A percentile compares a stretch with the other conserved stretches of the same genome.
phyloP scores from a whole-genome alignment of 2,888 invertebrate genomes.

The Macaria notata region DNA sequence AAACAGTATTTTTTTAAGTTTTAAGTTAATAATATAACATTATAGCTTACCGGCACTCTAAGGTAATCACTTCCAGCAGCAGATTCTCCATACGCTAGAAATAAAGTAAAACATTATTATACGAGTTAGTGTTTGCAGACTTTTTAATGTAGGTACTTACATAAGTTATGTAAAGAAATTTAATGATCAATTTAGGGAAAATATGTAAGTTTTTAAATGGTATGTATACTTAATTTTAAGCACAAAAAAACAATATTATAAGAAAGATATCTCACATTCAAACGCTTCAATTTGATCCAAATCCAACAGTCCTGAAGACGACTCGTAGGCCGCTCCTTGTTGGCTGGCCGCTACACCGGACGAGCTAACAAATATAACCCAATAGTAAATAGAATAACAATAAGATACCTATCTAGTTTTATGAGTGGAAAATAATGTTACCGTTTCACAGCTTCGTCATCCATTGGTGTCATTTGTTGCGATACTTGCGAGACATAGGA shows the following conservation, averaged over 20 bases:
- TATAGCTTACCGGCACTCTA: slow-evolving; percentile 31
- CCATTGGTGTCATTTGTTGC: slow-evolving; percentile 18
- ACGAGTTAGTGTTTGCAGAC: too few species aligned
- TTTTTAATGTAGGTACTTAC: too few species aligned
- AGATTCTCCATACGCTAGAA: slow-evolving; percentile 67
- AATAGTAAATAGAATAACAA: not conserved
- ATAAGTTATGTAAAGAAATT: too few species aligned
- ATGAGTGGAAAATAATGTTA: slow-evolving; percentile 5
- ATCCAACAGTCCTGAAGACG: slow-evolving; percentile 71
- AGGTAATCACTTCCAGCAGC: slow-evolving; percentile 53
- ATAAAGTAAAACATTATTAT: not conserved
- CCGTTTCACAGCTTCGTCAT: slow-evolving; percentile 41
- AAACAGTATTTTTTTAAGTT: too few species aligned
- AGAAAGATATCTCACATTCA: slow-evolving; percentile 49
- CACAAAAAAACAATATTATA: not conserved
- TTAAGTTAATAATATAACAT: too few species aligned
- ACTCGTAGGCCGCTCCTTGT: slow-evolving; percentile 42
- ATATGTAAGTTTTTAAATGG: not conserved
- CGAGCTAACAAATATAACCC: not conserved
- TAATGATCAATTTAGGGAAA: not conserved
- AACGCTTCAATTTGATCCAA: slow-evolving; percentile 49
- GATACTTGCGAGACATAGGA: slow-evolving; percentile 43
- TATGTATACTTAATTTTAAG: not conserved
- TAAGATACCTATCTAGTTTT: not conserved
- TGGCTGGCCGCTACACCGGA: slow-evolving; percentile 32